Percentiles rank a stretch among this genome's conserved stretches.
Conservation (phyloP, 2,113 vertebrate genomes). For the Heterotilapia buettikoferi region DNA sequence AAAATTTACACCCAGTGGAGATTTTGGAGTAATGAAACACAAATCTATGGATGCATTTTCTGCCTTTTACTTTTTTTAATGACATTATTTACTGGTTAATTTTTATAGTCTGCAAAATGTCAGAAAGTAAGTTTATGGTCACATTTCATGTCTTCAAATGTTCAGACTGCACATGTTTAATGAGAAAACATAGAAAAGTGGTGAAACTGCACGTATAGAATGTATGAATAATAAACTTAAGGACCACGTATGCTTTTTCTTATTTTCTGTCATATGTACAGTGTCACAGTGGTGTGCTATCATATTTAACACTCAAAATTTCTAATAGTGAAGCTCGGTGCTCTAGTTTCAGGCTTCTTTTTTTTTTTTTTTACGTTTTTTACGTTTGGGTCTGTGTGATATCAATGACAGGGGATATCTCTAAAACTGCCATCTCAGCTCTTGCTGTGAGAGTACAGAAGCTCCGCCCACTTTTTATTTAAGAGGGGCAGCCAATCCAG, state of each 20-base stretch:
- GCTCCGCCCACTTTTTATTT: neutral
- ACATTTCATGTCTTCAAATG: neutral
- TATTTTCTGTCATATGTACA: neutral
- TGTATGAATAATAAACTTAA: neutral
- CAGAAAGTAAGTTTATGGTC: neutral
- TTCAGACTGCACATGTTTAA: neutral
- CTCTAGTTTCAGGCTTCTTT: neutral
- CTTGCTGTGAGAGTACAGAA: neutral
- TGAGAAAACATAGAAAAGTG: neutral
- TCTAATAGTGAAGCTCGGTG: neutral
- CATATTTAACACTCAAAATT: neutral
- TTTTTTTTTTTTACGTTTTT: fast-evolving
- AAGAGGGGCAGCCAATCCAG: neutral
- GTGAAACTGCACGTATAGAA: neutral
- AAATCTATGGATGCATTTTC: neutral
- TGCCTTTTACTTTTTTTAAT: neutral
- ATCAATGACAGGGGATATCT: neutral
- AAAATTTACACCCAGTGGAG: neutral
- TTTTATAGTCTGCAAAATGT: neutral
- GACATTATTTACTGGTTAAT: neutral
- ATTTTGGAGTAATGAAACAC: neutral
- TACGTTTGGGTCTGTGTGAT: neutral
- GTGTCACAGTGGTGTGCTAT: too few relatives aligned
- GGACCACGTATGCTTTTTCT: neutral
- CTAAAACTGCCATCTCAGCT: neutral